Conservation (phyloP, 53 echinoderm and acorn worm genomes). For the Echinometra lucunter region DNA sequence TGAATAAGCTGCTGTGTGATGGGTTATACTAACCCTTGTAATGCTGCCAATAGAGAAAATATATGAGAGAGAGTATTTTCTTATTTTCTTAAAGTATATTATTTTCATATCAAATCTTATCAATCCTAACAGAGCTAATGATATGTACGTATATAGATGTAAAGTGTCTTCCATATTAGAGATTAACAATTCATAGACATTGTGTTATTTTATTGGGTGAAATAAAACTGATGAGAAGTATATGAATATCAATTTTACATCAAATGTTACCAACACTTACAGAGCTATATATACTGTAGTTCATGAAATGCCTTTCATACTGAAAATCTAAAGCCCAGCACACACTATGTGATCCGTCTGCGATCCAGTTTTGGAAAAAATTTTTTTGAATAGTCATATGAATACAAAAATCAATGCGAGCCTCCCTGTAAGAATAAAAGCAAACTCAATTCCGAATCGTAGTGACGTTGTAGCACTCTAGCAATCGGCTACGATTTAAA, state of each 20-base stretch:
- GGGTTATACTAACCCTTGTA: constrained; percentile 18
- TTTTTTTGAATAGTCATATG: no score
- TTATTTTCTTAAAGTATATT: neutral
- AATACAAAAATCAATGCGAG: no score
- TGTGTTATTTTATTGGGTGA: neutral
- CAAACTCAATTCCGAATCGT: no score
- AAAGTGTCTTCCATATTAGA: neutral
- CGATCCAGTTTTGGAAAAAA: no score
- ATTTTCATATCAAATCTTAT: constrained; percentile 37
- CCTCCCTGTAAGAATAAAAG: no score
- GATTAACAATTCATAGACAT: neutral
- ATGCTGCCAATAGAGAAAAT: constrained; percentile 6
- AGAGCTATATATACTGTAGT: no score
- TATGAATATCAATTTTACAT: neutral
- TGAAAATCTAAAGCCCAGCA: no score
- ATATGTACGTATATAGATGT: neutral
- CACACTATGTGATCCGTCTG: no score
- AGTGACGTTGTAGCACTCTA: no score
- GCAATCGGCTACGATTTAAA: no score
- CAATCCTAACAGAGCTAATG: neutral
- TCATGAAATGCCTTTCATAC: no score
- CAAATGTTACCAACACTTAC: no score
- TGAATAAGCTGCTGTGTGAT: neutral
- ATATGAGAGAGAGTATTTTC: neutral
- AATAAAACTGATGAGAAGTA: neutral